Base-by-base conservation (phyloP, 2,888 invertebrate species). In the Chirona hameri region DNA sequence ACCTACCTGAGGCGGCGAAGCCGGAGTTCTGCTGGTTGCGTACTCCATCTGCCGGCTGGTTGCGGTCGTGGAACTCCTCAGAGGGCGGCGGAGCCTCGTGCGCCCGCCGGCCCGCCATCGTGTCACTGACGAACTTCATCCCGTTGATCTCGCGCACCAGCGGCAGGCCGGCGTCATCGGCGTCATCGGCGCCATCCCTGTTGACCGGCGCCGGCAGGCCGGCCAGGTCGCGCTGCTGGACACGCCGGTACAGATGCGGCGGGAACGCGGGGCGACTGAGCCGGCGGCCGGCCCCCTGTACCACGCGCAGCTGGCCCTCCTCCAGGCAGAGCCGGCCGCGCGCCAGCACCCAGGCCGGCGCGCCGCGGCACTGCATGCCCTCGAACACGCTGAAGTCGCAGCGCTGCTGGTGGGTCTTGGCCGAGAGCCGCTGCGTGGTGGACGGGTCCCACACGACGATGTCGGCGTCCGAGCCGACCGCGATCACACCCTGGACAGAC, bases 301-400 rank as follows among this genome's bases (percentile, higher is more conserved):
- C 95, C 0, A 94, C 97, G 85, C 95, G 92, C 12, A 98, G 88
- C 85, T 93, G 92, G 29, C 95, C 94, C 84, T 96, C 94, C 87
- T 98, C 98, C 10, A 96, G 92, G 85, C 96, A 97, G 46, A 99
- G 93, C 31, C 96, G 91, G 0, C 97, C 94, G 57, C 95, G 95
- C 85, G 46, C 31, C 27, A 99, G 92, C 48, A 99, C 99, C 87
- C 92, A 95, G 87, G 96, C 94, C 0, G 99, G 94, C 57, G 96
- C 94, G 48, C 99, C 99, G 86, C 96, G 94, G 83, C 95, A 94
- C 84, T 91, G 91, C 91, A 81, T 29, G 86, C 93, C 93, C 91
- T 99, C 98, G 88, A 99, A 99, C 85, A 99, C 97, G 88, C 99
- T 99, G 87, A 97, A 98, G 89, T 99, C 96, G 83, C 94, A 93